These are phyloP conservation scores for Dolichomitus sp. DNA, from an alignment of 2,888 invertebrate species.

Conservation along the genomic window DNA sequence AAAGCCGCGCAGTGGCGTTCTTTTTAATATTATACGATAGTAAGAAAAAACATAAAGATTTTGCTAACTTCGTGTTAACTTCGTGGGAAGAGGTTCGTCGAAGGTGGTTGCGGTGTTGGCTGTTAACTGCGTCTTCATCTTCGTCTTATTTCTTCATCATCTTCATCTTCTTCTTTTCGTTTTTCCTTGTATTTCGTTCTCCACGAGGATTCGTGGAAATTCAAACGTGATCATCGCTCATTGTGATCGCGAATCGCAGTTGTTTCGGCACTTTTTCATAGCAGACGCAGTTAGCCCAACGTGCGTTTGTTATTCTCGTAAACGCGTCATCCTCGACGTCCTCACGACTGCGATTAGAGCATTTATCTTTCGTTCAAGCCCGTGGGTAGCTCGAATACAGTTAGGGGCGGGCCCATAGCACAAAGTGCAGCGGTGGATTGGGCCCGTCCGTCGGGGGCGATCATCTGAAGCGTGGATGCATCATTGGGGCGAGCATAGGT, in stretches of 20 bases:
- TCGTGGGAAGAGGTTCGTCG: conserved; percentile 76
- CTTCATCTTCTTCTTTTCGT: conserved; percentile 13
- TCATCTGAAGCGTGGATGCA: conserved; percentile 97
- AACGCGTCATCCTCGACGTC: conserved; percentile 1
- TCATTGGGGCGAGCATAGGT: conserved; percentile 89
- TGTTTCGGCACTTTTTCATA: conserved; percentile 8
- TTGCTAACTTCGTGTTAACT: conserved; percentile 83
- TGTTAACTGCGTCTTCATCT: conserved; percentile 37
- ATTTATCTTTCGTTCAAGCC: conserved; percentile 23
- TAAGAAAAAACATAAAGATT: conserved; percentile 71
- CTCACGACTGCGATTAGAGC: not conserved
- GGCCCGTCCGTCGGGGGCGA: conserved; percentile 88
- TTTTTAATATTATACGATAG: conserved; percentile 60
- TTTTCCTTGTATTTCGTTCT: conserved; percentile 32
- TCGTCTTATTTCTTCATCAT: conserved; percentile 16
- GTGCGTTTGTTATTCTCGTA: conserved; percentile 6
- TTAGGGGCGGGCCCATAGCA: conserved; percentile 88
- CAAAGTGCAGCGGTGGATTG: conserved; percentile 87
- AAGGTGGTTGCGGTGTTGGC: conserved; percentile 70
- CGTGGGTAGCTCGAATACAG: conserved; percentile 53
- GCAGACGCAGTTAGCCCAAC: conserved; percentile 9
- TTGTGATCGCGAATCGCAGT: not conserved
- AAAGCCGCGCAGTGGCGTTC: conserved; percentile 14
- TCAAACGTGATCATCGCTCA: not conserved
- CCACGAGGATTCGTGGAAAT: conserved; percentile 67